Evolutionary conservation across 2,797 vertebrate species (phyloP).

Genomic region (Xenentodon cancila): DNA sequence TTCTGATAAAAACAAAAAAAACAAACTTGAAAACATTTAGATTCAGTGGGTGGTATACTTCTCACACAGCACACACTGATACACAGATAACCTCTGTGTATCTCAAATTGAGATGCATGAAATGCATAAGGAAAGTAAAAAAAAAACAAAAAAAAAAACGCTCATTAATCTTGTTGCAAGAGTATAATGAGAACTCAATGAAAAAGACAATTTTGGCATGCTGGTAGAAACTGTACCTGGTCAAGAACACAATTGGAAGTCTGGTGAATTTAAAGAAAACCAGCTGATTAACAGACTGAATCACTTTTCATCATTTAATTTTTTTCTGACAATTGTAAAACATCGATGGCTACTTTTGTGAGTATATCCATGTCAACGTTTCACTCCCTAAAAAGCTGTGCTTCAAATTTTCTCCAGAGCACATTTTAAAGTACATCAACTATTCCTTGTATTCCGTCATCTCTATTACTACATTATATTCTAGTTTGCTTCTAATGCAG

Average conservation of each 20-base stretch:
- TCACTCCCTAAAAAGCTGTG: background rate
- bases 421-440: too few relatives aligned
- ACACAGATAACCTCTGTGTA: too few relatives aligned
- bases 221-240: constrained; percentile 73
- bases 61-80: too few relatives aligned
- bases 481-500: background rate
- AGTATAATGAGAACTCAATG: too few relatives aligned
- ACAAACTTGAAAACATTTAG: too few relatives aligned
- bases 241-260: constrained; percentile 80
- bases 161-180: too few relatives aligned
- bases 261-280: constrained; percentile 56
- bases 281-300: constrained; percentile 35
- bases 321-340: background rate
- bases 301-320: background rate
- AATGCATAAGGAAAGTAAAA: background rate
- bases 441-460: too few relatives aligned
- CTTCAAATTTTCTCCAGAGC: background rate
- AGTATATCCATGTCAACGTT: background rate
- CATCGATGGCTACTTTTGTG: too few relatives aligned
- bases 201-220: constrained; percentile 31
- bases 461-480: too few relatives aligned
- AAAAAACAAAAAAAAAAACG: too few relatives aligned
- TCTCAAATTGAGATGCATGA: constrained; percentile 5
- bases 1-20: too few relatives aligned
- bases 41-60: too few relatives aligned